phyloP scores from a whole-genome alignment of 2,113 vertebrate species.

The Pholis gunnellus region DNA sequence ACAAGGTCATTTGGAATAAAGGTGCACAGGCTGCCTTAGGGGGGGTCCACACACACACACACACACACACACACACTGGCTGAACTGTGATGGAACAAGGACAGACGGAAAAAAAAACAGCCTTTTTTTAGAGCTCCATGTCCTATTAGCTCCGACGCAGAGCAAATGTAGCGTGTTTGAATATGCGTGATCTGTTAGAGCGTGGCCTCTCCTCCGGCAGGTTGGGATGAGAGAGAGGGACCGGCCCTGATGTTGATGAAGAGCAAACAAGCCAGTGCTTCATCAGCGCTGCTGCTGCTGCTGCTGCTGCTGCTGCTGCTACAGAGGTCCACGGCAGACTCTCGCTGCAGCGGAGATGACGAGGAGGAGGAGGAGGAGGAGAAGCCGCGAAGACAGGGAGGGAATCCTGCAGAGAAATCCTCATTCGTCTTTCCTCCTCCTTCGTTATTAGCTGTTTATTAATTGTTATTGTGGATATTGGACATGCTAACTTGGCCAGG shows the following conservation, averaged over 20 bases:
- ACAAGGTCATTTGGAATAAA: conserved; percentile 86
- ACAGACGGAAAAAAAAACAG: conserved; percentile 45
- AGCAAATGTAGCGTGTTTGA: conserved; percentile 80
- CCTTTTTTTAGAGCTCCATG: conserved; percentile 76
- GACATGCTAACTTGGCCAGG: conserved; percentile 23
- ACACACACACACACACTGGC: conserved; percentile 19
- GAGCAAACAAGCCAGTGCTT: conserved; percentile 65
- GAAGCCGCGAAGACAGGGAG: conserved; percentile 54
- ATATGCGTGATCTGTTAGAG: conserved; percentile 72
- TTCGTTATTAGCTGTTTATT: conserved; percentile 55
- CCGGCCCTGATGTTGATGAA: conserved; percentile 68
- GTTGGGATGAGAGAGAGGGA: conserved; percentile 68
- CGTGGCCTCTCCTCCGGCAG: conserved; percentile 72
- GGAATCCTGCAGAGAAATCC: conserved; percentile 69
- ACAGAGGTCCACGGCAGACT: conserved; percentile 57
- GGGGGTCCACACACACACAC: conserved; percentile 51
- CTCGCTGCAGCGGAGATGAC: conserved; percentile 63
- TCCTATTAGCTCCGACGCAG: conserved; percentile 72
- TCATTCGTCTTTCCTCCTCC: conserved; percentile 49
- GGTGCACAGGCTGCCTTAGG: conserved; percentile 80
- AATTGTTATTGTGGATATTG: conserved; percentile 39
- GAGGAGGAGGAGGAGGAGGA: conserved; percentile 43
- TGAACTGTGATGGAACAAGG: conserved; percentile 68
- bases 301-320: conserved; percentile 37
- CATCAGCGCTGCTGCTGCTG: conserved; percentile 47